Conservation (phyloP, 2,113 vertebrate genomes). For the Stegastes partitus region DNA sequence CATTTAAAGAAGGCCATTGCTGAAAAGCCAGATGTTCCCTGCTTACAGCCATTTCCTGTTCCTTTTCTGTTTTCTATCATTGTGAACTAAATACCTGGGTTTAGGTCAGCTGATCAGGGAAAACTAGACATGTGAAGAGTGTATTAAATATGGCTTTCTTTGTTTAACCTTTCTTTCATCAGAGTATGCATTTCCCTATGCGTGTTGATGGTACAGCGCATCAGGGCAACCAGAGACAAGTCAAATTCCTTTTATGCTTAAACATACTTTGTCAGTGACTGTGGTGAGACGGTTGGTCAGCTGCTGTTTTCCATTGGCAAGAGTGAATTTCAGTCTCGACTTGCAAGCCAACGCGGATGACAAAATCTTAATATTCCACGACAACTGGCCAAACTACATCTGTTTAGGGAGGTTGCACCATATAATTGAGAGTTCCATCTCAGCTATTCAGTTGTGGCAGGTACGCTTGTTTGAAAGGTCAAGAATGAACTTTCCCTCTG, state of each 20-base stretch:
- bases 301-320: constrained; percentile 6
- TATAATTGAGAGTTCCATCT: neutral
- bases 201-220: neutral
- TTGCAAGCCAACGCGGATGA: neutral
- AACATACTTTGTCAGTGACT: constrained; percentile 6
- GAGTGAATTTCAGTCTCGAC: neutral
- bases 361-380: neutral
- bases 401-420: neutral
- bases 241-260: constrained; percentile 26
- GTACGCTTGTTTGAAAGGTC: neutral
- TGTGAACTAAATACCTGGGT: too few relatives aligned
- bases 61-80: too few relatives aligned
- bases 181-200: neutral
- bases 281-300: constrained; percentile 10
- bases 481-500: neutral
- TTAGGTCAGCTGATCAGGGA: neutral
- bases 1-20: too few relatives aligned
- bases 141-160: too few relatives aligned
- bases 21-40: too few relatives aligned
- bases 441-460: neutral
- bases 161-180: neutral
- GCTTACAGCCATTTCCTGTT: too few relatives aligned
- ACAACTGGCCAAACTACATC: constrained; percentile 3
- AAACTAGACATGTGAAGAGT: neutral
- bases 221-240: neutral